Evolutionary conservation across 1,140 invertebrate genomes (phyloP).

Genomic region (Musca vetustissima): DNA sequence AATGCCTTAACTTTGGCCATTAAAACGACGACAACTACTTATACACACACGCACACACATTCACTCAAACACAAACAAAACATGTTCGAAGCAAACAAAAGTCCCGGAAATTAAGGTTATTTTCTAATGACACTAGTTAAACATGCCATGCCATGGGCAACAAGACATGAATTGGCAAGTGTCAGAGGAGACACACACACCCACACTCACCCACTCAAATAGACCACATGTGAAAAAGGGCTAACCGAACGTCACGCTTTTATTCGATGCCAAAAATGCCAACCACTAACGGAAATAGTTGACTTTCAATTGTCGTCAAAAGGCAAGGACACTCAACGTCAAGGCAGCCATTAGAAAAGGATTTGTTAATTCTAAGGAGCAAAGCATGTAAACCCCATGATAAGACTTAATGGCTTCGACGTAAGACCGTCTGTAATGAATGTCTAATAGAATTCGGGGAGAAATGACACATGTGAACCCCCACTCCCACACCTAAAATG

Average conservation of each 20-base stretch:
- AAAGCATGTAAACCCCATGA: slow-evolving; percentile 10
- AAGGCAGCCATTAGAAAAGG: background rate
- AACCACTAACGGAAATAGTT: no score
- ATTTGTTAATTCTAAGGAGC: slow-evolving; percentile 17
- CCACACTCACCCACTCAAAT: no score
- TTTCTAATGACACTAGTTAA: slow-evolving; percentile 19
- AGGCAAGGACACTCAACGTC: no score
- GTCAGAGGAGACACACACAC: no score
- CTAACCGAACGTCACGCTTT: background rate
- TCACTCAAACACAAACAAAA: no score
- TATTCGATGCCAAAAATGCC: slow-evolving; percentile 1
- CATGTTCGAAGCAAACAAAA: background rate
- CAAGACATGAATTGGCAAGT: no score
- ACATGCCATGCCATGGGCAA: background rate
- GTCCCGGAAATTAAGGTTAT: slow-evolving; percentile 17
- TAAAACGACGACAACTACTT: no score
- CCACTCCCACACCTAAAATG: no score
- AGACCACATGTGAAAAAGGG: background rate
- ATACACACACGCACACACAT: no score
- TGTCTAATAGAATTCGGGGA: slow-evolving; percentile 12
- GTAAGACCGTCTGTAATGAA: background rate
- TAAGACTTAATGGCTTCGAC: slow-evolving; percentile 3
- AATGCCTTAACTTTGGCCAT: no score
- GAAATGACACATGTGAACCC: slow-evolving; percentile 12
- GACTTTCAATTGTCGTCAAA: no score